These are phyloP conservation scores for Clavelina lepadiformis DNA, from an alignment of 23 tunicate species.

Conservation along the genomic window DNA sequence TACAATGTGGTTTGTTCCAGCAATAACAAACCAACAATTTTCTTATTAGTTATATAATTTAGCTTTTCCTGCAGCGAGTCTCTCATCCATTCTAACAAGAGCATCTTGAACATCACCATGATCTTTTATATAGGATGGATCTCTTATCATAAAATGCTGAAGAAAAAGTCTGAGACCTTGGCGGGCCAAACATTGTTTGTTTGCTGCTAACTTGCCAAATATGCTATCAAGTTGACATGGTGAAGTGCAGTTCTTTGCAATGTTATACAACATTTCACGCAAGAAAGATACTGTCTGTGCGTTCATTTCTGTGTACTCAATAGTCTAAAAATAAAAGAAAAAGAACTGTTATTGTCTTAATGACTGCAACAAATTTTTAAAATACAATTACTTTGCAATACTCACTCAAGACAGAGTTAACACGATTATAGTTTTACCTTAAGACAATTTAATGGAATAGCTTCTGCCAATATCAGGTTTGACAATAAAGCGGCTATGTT, in stretches of 20 bases:
- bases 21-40: too few species aligned
- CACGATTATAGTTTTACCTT: conserved; percentile 27
- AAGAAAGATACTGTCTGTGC: conserved; percentile 41
- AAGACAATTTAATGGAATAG: conserved; percentile 46
- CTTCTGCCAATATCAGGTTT: conserved; percentile 34
- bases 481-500: conserved; percentile 50
- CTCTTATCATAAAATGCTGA: conserved; percentile 66
- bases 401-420: background rate
- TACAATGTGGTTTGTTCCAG: too few species aligned
- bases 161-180: conserved; percentile 61
- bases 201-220: conserved; percentile 17
- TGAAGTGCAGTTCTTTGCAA: conserved; percentile 10
- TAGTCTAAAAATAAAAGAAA: conserved; percentile 17
- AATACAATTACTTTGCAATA: background rate
- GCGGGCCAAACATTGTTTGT: conserved; percentile 10
- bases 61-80: conserved; percentile 13
- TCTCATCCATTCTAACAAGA: conserved; percentile 19
- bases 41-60: too few species aligned
- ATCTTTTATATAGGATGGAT: conserved; percentile 34
- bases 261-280: conserved; percentile 19
- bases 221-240: background rate
- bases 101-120: conserved; percentile 15
- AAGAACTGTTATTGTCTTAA: too few species aligned
- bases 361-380: too few species aligned
- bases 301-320: conserved; percentile 63